Conservation (phyloP, 2,113 vertebrate species). For the Leptosomus discolor region DNA sequence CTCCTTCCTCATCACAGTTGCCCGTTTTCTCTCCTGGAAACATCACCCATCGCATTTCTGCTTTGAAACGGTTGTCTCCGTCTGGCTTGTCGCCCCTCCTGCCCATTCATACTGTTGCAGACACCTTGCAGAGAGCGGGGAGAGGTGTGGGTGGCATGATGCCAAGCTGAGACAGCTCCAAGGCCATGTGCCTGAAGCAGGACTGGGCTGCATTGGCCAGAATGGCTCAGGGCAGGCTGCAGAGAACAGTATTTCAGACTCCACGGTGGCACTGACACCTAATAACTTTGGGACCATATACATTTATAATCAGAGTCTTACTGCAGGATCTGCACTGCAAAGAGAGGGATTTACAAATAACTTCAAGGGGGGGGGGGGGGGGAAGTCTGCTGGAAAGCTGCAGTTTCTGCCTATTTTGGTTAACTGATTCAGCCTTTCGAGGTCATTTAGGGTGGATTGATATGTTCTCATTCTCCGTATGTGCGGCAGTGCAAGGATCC, state of each 20-base stretch:
- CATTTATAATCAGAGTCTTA: background rate
- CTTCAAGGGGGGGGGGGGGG: background rate
- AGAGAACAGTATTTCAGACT: background rate
- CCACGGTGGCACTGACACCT: background rate
- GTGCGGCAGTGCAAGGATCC: background rate
- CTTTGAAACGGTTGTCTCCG: background rate
- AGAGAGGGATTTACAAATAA: background rate
- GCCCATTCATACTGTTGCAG: background rate
- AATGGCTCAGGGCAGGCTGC: background rate
- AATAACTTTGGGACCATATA: rapidly evolving
- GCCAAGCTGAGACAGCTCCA: background rate
- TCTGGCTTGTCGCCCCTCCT: background rate
- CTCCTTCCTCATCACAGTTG: background rate
- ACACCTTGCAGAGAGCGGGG: background rate
- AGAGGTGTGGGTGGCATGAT: background rate
- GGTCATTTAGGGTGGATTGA: constrained; percentile 39
- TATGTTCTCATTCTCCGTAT: constrained; percentile 33
- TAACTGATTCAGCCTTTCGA: constrained; percentile 20
- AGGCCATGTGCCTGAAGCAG: background rate
- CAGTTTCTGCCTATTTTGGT: constrained; percentile 15
- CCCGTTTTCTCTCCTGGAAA: background rate
- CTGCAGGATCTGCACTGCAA: background rate
- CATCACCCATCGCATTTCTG: background rate
- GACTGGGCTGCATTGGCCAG: background rate
- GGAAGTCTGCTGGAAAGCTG: background rate